These are phyloP conservation scores for Helleia helle DNA, from an alignment of 2,888 invertebrate species.

Conservation along the genomic window DNA sequence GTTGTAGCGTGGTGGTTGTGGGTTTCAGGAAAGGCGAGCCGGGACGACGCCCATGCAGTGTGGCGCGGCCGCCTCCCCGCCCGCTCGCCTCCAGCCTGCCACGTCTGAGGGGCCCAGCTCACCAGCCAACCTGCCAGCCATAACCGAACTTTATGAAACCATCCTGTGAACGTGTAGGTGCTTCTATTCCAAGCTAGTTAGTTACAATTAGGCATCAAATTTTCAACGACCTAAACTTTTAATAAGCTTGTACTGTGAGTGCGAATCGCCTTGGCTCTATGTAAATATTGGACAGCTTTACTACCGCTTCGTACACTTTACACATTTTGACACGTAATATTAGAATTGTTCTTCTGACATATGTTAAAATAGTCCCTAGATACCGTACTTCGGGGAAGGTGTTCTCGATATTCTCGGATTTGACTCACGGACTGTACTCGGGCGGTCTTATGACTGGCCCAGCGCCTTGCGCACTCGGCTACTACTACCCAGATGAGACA, in stretches of 20 bases:
- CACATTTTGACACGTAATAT: slow-evolving; percentile 51
- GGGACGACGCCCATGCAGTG: slow-evolving; percentile 34
- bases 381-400: slow-evolving; percentile 6
- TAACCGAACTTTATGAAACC: slow-evolving; percentile 7
- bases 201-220: slow-evolving; percentile 16
- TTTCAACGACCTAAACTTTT: slow-evolving; percentile 25
- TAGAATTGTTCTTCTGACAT: slow-evolving; percentile 35
- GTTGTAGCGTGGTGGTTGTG: not conserved
- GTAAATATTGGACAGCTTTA: slow-evolving; percentile 58
- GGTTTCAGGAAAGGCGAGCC: slow-evolving; percentile 50
- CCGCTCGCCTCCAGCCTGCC: slow-evolving; percentile 55
- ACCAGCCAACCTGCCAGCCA: slow-evolving; percentile 17
- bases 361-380: slow-evolving; percentile 47
- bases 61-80: slow-evolving; percentile 55
- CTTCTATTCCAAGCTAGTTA: slow-evolving; percentile 19
- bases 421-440: not conserved
- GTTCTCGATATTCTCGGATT: not conserved
- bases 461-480: slow-evolving; percentile 8
- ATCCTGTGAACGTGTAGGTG: slow-evolving; percentile 15
- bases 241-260: slow-evolving; percentile 47
- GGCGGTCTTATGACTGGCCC: too few relatives aligned
- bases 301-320: slow-evolving; percentile 58
- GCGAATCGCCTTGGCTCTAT: slow-evolving; percentile 36
- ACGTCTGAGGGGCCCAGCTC: slow-evolving; percentile 38
- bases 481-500: not conserved